Evolutionary conservation across 2,888 invertebrate species (phyloP).

Genomic region (Tachina lurida): DNA sequence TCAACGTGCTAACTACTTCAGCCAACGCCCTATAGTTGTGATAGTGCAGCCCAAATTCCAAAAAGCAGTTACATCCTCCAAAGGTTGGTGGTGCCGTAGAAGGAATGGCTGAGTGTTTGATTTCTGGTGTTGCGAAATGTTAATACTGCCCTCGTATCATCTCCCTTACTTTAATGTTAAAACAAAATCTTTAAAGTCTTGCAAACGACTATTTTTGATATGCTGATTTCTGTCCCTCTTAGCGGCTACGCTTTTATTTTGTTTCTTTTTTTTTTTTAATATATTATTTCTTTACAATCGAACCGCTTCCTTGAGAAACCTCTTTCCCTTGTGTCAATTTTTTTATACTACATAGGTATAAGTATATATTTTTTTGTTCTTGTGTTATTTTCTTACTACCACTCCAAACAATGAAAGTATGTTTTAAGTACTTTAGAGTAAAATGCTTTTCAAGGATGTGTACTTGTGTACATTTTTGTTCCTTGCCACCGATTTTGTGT

Average conservation of each 20-base stretch:
- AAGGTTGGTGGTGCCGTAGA: too few relatives aligned
- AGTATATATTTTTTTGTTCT: constrained; percentile 17
- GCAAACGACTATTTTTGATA: background rate
- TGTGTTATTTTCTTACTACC: constrained; percentile 61
- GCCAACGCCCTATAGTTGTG: too few relatives aligned
- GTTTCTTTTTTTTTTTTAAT: background rate
- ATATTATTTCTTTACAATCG: constrained; percentile 19
- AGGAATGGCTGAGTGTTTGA: too few relatives aligned
- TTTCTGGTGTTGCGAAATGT: too few relatives aligned
- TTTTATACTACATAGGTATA: background rate
- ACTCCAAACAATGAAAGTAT: constrained; percentile 70
- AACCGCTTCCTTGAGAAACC: constrained; percentile 57
- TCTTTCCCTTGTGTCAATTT: constrained; percentile 33
- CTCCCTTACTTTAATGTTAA: too few relatives aligned
- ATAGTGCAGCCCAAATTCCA: too few relatives aligned
- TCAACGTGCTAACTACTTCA: too few relatives aligned
- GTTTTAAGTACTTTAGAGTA: constrained; percentile 72
- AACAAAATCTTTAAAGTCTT: background rate
- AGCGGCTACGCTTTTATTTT: constrained; percentile 18
- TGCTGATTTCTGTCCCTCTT: background rate
- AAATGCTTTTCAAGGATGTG: constrained; percentile 82
- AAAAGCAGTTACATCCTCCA: too few relatives aligned
- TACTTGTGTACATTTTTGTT: constrained; percentile 74
- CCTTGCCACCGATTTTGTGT: constrained; percentile 37
- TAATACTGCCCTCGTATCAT: too few relatives aligned